Base-by-base conservation (phyloP, 1,140 invertebrate genomes). In the Drosophila sucinea region DNA sequence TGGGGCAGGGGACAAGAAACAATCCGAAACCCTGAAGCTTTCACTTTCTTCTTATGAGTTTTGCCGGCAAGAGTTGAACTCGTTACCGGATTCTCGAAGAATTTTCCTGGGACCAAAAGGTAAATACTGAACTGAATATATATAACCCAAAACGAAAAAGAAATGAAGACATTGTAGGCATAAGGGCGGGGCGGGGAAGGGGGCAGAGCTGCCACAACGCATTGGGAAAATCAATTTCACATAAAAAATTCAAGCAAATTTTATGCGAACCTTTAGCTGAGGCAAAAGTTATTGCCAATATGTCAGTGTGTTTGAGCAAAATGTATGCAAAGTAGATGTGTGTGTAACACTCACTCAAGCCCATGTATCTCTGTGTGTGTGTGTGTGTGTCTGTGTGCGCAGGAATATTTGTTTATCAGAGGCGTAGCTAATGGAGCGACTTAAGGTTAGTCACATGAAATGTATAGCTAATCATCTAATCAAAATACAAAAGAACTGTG, bases 241-340 rank as follows among this genome's bases (percentile, higher is more conserved):
- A 89, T 89, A 89, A 84, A 87, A 79, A 89, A 87, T 89, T 87
- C 79, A 89, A 89, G 73, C 77, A 83, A 81, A 89, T 89, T 83
- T 68, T 89, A 81, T 79, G 80, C 74, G 73, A 89, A 87, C 83
- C 83, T 87, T 87, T 87, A 66, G 67, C 79, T 57, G 25, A 44
- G 80, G 84, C 55, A 72, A 74, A 87, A 87, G 70, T 89, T 89
- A 81, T 83, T 75, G 84, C 73, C 71, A 69, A 68, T 68, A 73
- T 77, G 63, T 77, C 35, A 17, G 70, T 68, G 55, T 63, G 57
- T 60, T 30, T 66, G n/a, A 40, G 47, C 25, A 60, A 70, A 74
- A 76, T 73, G 29, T 69, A 77, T 77, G 74, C 47, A 73, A 73
- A 77, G 25, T 69, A 77, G 40, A 77, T 64, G 67, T 67, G 71